Evolutionary conservation across 2,113 vertebrate species (phyloP).

Genomic region (Vimba vimba): DNA sequence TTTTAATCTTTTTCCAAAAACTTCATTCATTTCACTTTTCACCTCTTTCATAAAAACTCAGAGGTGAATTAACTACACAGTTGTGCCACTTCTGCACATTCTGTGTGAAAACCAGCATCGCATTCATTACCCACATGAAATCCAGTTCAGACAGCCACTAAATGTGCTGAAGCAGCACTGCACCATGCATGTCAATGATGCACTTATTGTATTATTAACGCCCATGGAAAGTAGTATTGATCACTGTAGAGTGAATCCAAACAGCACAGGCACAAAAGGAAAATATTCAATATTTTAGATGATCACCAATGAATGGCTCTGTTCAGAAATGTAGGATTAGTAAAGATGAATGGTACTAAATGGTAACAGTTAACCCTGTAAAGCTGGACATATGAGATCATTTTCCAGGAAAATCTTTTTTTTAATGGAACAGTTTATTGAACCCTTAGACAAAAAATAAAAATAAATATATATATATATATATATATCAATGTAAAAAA

Average conservation of each 20-base stretch:
- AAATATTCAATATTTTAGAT: background rate
- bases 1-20: background rate
- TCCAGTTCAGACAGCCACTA: background rate
- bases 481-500: too few species aligned
- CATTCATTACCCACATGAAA: background rate
- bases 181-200: background rate
- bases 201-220: background rate
- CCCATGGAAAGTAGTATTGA: background rate
- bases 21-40: background rate
- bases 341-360: too few species aligned
- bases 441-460: too few species aligned
- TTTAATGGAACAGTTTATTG: too few species aligned
- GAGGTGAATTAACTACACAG: background rate
- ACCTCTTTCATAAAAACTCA: background rate
- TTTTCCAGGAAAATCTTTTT: too few species aligned
- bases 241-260: background rate
- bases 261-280: background rate
- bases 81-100: background rate
- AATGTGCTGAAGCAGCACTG: background rate
- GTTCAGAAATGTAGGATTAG: too few species aligned
- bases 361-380: too few species aligned
- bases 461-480: too few species aligned
- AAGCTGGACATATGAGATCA: too few species aligned
- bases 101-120: background rate
- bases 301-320: too few species aligned